Conservation (phyloP, 2,888 invertebrate genomes). For the Harpalus rubripes region DNA sequence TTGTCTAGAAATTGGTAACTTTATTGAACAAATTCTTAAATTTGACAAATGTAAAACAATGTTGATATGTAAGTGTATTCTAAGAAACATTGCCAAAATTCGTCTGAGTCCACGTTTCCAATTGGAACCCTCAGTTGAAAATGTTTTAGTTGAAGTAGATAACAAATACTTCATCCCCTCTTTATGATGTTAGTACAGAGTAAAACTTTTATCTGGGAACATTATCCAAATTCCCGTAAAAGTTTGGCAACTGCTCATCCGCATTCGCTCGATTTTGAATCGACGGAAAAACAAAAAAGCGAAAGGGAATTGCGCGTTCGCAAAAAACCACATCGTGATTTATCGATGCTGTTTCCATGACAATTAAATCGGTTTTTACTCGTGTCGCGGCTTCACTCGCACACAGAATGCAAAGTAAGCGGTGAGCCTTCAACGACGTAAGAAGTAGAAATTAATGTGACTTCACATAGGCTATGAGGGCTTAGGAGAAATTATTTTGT, state of each 20-base stretch:
- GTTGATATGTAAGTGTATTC: background rate
- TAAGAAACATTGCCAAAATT: background rate
- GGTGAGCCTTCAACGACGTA: constrained; percentile 10
- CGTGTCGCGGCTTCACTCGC: constrained; percentile 27
- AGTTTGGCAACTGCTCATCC: constrained; percentile 20
- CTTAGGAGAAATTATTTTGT: background rate
- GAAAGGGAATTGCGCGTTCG: constrained; percentile 10
- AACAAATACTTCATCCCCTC: background rate
- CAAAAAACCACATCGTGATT: constrained; percentile 54
- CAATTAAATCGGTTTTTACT: constrained; percentile 61
- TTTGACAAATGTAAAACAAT: too few relatives aligned
- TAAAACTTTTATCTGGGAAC: background rate
- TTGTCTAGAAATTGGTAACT: too few relatives aligned
- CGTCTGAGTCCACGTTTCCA: background rate
- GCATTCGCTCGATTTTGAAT: constrained; percentile 44
- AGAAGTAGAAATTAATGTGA: constrained; percentile 49
- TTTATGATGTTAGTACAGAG: background rate
- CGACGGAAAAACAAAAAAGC: constrained; percentile 50
- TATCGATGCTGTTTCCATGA: constrained; percentile 57
- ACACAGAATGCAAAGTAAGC: constrained; percentile 39
- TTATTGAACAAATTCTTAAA: too few relatives aligned
- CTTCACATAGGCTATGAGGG: background rate
- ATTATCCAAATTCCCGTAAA: constrained; percentile 5
- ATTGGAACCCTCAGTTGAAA: background rate
- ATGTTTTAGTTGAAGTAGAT: constrained; percentile 7